phyloP scores from a whole-genome alignment of 1,140 invertebrate genomes.

The Apis laboriosa region DNA sequence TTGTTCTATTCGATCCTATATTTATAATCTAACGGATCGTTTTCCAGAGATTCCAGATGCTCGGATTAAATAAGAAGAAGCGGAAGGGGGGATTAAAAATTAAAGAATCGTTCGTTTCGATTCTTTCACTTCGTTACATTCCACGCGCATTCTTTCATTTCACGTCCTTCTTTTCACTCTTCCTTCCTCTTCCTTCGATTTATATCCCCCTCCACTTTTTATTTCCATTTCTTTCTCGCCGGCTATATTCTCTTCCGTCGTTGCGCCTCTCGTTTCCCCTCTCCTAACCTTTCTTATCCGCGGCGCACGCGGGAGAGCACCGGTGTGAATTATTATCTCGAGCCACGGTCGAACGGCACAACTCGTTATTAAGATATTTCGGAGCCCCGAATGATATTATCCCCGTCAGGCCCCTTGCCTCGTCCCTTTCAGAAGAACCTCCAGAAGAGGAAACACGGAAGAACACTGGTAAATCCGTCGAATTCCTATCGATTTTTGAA shows the following conservation, averaged over 20 bases:
- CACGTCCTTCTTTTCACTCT: neutral
- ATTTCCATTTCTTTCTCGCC: conserved; percentile 1
- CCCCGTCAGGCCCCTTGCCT: conserved; percentile 20
- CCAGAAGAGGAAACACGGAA: too few species aligned
- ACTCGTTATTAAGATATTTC: conserved; percentile 65
- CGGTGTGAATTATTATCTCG: conserved; percentile 68
- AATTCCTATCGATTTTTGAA: too few species aligned
- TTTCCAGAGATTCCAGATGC: too few species aligned
- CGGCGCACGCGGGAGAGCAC: conserved; percentile 22
- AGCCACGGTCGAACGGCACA: conserved; percentile 34
- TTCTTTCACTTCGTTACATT: neutral
- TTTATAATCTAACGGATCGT: too few species aligned
- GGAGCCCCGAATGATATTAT: conserved; percentile 41
- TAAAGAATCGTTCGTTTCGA: neutral
- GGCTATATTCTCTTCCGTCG: neutral
- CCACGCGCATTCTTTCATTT: neutral
- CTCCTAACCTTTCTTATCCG: neutral
- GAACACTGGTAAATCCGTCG: too few species aligned
- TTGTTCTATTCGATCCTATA: too few species aligned
- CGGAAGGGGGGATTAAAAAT: too few species aligned
- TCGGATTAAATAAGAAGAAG: too few species aligned
- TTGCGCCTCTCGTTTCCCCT: neutral
- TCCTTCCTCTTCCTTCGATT: neutral
- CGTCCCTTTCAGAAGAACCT: neutral
- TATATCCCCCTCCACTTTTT: neutral